phyloP scores from a whole-genome alignment of 2,888 invertebrate genomes.

The Andricus curvator region DNA sequence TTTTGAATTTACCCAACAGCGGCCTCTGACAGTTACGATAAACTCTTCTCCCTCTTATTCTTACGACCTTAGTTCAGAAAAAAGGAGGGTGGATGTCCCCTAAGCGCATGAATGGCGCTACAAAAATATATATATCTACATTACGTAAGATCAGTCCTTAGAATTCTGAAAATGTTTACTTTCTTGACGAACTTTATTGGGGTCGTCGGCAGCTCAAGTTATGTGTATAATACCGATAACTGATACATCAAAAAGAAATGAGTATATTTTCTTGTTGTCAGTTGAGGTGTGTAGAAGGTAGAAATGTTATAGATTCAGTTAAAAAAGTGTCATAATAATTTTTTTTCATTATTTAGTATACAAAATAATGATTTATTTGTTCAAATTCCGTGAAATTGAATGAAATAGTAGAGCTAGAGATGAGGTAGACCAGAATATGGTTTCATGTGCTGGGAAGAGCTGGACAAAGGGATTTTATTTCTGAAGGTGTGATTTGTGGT shows the following conservation, averaged over 20 bases:
- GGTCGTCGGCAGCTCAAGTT: background rate
- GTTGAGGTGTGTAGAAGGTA: background rate
- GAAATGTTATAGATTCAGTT: background rate
- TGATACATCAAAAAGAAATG: background rate
- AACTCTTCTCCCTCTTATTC: background rate
- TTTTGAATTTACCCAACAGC: slow-evolving; percentile 9
- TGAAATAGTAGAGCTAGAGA: too few relatives aligned
- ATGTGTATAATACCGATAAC: background rate
- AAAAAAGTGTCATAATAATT: too few relatives aligned
- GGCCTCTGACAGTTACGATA: background rate
- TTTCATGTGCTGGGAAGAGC: too few relatives aligned
- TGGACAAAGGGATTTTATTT: too few relatives aligned
- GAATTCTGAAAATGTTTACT: slow-evolving; percentile 2
- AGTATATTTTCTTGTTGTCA: background rate
- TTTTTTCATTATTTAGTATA: too few relatives aligned
- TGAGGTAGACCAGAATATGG: too few relatives aligned
- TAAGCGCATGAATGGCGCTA: slow-evolving; percentile 1
- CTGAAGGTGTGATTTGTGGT: too few relatives aligned
- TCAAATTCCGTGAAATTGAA: too few relatives aligned
- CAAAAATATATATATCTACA: slow-evolving; percentile 6
- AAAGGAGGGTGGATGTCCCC: background rate
- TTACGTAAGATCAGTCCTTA: slow-evolving; percentile 17
- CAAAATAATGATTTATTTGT: too few relatives aligned
- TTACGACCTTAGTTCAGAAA: background rate
- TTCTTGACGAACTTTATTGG: background rate